phyloP scores from a whole-genome alignment of 2,888 invertebrate genomes.

The Phengaris alcon region DNA sequence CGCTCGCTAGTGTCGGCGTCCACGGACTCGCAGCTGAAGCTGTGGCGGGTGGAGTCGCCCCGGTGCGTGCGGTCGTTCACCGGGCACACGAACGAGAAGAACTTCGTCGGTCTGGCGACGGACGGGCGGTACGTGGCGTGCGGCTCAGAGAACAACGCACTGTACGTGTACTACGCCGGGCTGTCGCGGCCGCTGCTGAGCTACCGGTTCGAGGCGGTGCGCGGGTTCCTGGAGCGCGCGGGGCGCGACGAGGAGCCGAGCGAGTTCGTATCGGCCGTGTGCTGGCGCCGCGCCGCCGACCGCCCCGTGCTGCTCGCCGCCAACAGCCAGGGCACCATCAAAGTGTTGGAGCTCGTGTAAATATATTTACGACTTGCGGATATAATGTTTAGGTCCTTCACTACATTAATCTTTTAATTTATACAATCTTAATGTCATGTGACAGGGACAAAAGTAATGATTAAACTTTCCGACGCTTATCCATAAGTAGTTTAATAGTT shows the following conservation, averaged over 20 bases:
- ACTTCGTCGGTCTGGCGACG: conserved; percentile 95
- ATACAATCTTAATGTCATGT: background rate
- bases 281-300: conserved; percentile 89
- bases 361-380: background rate
- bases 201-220: conserved; percentile 91
- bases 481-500: background rate
- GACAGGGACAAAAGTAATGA: background rate
- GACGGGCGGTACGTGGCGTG: conserved; percentile 95
- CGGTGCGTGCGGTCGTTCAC: conserved; percentile 91
- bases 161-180: conserved; percentile 95
- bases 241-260: conserved; percentile 91
- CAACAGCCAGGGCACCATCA: conserved; percentile 95
- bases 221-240: conserved; percentile 88
- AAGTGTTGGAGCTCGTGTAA: conserved; percentile 88
- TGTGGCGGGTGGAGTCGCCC: conserved; percentile 91
- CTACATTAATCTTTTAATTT: background rate
- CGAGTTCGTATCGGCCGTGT: conserved; percentile 97
- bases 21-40: conserved; percentile 92
- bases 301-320: conserved; percentile 91
- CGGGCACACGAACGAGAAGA: conserved; percentile 96
- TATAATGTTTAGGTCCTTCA: background rate
- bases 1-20: conserved; percentile 94
- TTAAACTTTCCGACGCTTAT: background rate
- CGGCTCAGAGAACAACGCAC: conserved; percentile 95
- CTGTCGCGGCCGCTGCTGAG: conserved; percentile 91